Conservation (phyloP, 2,797 vertebrate species). For the Ateles fusciceps region DNA sequence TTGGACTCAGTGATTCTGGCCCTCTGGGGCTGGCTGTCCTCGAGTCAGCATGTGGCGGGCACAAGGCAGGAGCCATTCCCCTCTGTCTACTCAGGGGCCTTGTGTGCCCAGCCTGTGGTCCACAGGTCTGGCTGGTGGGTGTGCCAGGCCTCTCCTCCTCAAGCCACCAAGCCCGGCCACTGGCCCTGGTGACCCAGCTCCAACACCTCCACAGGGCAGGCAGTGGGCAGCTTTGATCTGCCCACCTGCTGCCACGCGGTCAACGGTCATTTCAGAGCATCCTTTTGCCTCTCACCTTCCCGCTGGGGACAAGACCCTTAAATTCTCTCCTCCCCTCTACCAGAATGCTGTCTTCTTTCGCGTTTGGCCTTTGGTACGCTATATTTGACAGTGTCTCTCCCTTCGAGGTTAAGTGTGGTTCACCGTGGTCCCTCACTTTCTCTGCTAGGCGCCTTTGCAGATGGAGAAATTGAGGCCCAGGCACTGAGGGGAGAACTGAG, state of each 20-base stretch:
- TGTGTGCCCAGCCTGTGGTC: background rate
- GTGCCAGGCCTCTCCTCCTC: no score
- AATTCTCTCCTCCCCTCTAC: no score
- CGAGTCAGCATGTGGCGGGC: fast-evolving
- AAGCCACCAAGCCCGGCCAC: background rate
- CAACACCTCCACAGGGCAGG: fast-evolving
- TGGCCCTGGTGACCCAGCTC: background rate
- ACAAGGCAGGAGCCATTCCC: background rate
- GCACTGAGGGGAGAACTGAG: background rate
- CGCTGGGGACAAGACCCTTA: background rate
- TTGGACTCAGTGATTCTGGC: background rate
- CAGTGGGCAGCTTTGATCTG: background rate
- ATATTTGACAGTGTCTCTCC: background rate
- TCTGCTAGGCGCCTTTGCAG: background rate
- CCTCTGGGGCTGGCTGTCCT: background rate
- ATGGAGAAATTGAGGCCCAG: background rate
- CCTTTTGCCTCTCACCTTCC: background rate
- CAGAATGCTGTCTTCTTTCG: fast-evolving
- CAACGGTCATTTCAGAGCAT: background rate
- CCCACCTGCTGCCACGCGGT: background rate
- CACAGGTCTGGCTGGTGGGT: background rate
- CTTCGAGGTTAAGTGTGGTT: fast-evolving
- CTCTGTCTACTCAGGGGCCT: background rate
- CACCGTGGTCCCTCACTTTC: background rate
- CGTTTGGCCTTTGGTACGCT: background rate